Base-by-base conservation (phyloP, 1,140 invertebrate species). In the Aleiodes sp. region DNA sequence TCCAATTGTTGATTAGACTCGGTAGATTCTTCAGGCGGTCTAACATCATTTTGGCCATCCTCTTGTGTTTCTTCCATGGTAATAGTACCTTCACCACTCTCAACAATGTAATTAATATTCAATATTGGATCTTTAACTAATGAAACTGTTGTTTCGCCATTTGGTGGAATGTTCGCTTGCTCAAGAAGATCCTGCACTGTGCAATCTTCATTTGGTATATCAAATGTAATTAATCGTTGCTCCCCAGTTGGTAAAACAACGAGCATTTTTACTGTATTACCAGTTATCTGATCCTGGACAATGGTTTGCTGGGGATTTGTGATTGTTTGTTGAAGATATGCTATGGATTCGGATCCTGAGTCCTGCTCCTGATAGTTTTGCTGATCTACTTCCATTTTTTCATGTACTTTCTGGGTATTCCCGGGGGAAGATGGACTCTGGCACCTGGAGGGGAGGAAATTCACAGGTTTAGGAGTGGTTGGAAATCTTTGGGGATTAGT, bases 151-250 rank as follows among this genome's bases (percentile, higher is more conserved):
- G 91, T 92, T 39, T 89, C 88, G 43, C 87, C 65, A 65, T 61
- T 29, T 29, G 72, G 71, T 41, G 65, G 37, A 33, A 71, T 43
- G 7, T 71, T 76, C 70, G 91, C 92, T 87, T 93, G 92, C 80
- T 93, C 92, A 52, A 94, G 81, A 67, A 94, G 88, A 87, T 94
- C 92, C 80, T 93, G 91, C 52, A 94, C 91, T 0, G 92, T 93
- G 79, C 92, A 94, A 69, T 91, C 92, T 77, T 94, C 92, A 73
- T 91, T 90, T 4, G 92, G 92, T 73, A 93, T 84, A 33, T 92
- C 92, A 75, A 94, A 94, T 1, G 92, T 93, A 41, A 94, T 93
- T 35, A 94, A 84, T 79, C 92, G 89, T 75, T 93, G 92, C 83
- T 93, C 92, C 8, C 92, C 91, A 65, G 89, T 91, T 70, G 88